A percentile compares a stretch with the other conserved stretches of the same genome.
phyloP scores from a whole-genome alignment of 2,113 vertebrate species.

The Otis tarda region DNA sequence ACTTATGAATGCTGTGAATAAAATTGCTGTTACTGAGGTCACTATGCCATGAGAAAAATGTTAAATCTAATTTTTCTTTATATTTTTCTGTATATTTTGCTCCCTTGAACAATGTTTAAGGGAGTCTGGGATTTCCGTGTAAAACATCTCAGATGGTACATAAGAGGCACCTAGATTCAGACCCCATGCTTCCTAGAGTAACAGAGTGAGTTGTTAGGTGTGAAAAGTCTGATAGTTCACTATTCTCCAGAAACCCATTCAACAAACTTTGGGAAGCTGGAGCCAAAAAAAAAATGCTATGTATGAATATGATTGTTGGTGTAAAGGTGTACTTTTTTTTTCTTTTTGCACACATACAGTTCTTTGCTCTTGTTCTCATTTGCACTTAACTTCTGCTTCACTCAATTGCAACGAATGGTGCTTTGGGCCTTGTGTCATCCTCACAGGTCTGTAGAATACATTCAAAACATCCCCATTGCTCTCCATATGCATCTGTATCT shows the following conservation, averaged over 20 bases:
- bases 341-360: rapidly evolving
- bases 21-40: not conserved
- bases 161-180: not conserved
- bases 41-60: not conserved
- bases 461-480: not conserved
- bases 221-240: not conserved
- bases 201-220: not conserved
- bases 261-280: not conserved
- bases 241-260: not conserved
- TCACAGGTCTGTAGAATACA: not conserved
- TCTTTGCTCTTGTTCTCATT: not conserved
- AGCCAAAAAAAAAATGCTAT: not conserved
- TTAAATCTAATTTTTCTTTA: not conserved
- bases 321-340: not conserved
- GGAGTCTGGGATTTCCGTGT: not conserved
- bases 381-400: not conserved
- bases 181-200: not conserved
- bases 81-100: not conserved
- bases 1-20: not conserved
- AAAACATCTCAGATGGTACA: not conserved
- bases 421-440: not conserved
- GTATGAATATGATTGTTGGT: not conserved
- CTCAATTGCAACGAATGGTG: not conserved
- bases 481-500: not conserved
- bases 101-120: not conserved